These are phyloP conservation scores for Heliconius hermathena DNA, from an alignment of 1,140 invertebrate genomes.

Conservation along the genomic window DNA sequence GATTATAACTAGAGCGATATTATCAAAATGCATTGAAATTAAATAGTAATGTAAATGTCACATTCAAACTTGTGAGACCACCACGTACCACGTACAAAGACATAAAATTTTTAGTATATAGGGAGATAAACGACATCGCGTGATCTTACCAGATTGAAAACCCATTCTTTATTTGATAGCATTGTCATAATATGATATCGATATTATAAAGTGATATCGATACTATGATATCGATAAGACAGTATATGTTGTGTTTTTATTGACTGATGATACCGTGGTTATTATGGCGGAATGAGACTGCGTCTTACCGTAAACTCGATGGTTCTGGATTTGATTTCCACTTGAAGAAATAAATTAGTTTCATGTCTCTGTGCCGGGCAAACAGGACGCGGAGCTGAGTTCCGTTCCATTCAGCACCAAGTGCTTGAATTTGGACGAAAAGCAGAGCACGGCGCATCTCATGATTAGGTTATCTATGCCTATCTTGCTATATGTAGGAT, in stretches of 20 bases:
- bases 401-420: too few relatives aligned
- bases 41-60: neutral
- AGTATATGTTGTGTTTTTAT: neutral
- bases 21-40: neutral
- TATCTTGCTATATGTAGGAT: too few relatives aligned
- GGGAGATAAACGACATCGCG: conserved; percentile 23
- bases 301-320: neutral
- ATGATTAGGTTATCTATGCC: too few relatives aligned
- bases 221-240: neutral
- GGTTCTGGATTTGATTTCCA: neutral
- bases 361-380: too few relatives aligned
- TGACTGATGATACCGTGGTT: neutral
- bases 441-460: too few relatives aligned
- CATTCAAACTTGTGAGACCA: neutral
- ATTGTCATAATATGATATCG: conserved; percentile 1
- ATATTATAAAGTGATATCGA: neutral
- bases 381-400: too few relatives aligned
- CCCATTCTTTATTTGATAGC: conserved; percentile 26
- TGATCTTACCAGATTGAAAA: conserved; percentile 28
- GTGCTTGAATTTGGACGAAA: too few relatives aligned
- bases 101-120: conserved; percentile 1
- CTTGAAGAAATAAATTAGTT: too few relatives aligned
- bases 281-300: neutral
- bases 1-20: neutral
- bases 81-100: neutral